Percentiles rank a stretch among this genome's conserved stretches.
These are phyloP conservation scores for Thrips palmi DNA, from an alignment of 1,140 invertebrate species.

Conservation along the genomic window DNA sequence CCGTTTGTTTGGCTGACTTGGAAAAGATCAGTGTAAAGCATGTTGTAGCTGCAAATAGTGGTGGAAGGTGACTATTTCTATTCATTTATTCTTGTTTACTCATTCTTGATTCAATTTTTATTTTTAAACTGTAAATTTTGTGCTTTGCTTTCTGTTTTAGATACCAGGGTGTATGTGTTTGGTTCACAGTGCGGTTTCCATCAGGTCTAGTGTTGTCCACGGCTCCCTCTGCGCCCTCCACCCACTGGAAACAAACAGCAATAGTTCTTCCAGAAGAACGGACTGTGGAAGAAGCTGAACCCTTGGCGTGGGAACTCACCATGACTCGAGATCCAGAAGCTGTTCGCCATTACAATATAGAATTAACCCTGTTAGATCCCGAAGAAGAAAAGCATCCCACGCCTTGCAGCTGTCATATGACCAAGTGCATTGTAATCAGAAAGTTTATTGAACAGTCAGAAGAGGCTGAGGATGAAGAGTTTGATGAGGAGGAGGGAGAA, in stretches of 20 bases:
- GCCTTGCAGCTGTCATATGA: slow-evolving; percentile 55
- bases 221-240: slow-evolving; percentile 50
- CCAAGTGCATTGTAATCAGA: slow-evolving; percentile 55
- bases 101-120: no score
- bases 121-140: slow-evolving; percentile 21
- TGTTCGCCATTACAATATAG: slow-evolving; percentile 40
- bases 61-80: no score
- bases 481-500: slow-evolving; percentile 2
- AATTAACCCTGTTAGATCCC: slow-evolving; percentile 48
- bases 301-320: slow-evolving; percentile 44
- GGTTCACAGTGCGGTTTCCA: slow-evolving; percentile 26
- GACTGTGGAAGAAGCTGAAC: slow-evolving; percentile 29
- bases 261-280: slow-evolving; percentile 28
- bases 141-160: slow-evolving; percentile 23
- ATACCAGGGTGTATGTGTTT: slow-evolving; percentile 48
- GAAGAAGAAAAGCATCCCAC: slow-evolving; percentile 49
- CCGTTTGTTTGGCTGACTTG: no score
- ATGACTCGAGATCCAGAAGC: slow-evolving; percentile 31
- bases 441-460: slow-evolving; percentile 29
- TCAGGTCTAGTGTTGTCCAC: slow-evolving; percentile 41
- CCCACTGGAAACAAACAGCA: slow-evolving; percentile 96
- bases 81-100: no score
- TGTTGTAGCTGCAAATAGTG: no score
- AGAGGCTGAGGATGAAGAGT: background rate
- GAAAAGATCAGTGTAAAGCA: no score